phyloP scores from a whole-genome alignment of 2,888 invertebrate genomes.

The Drosophila cracens region DNA sequence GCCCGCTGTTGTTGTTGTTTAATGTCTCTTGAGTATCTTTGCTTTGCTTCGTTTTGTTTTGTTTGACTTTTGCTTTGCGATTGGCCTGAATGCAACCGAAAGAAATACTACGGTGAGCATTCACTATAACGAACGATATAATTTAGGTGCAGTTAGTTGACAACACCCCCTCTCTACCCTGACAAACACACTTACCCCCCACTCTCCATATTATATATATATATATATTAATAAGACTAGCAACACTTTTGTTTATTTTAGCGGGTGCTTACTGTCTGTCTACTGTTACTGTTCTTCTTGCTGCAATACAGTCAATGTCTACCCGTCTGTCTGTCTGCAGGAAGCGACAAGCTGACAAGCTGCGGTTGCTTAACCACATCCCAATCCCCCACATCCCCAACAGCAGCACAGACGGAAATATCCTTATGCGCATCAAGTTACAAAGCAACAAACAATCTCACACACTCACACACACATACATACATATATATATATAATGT shows the following conservation, averaged over 20 bases:
- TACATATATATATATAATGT: not conserved
- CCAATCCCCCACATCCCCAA: not conserved
- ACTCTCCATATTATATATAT: not conserved
- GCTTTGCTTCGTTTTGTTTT: constrained; percentile 44
- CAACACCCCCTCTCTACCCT: not conserved
- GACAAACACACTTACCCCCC: not conserved
- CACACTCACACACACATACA: constrained; percentile 1
- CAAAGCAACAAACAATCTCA: not conserved
- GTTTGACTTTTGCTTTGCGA: constrained; percentile 55
- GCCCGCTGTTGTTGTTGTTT: constrained; percentile 30
- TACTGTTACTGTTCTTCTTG: constrained; percentile 4
- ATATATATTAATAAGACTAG: not conserved
- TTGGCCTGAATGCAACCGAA: constrained; percentile 82
- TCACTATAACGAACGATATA: constrained; percentile 48
- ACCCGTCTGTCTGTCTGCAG: constrained; percentile 17
- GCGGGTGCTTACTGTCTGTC: constrained; percentile 7
- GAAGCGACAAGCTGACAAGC: constrained; percentile 25
- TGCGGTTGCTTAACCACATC: constrained; percentile 41
- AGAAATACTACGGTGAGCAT: constrained; percentile 25
- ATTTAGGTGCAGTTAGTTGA: constrained; percentile 27
- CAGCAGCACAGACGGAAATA: constrained; percentile 33
- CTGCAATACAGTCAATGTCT: not conserved
- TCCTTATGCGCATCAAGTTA: constrained; percentile 42
- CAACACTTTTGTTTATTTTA: not conserved
- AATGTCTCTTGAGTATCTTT: constrained; percentile 56